These are phyloP conservation scores for Tenthredo livida DNA, from an alignment of 2,888 invertebrate species.

Conservation along the genomic window DNA sequence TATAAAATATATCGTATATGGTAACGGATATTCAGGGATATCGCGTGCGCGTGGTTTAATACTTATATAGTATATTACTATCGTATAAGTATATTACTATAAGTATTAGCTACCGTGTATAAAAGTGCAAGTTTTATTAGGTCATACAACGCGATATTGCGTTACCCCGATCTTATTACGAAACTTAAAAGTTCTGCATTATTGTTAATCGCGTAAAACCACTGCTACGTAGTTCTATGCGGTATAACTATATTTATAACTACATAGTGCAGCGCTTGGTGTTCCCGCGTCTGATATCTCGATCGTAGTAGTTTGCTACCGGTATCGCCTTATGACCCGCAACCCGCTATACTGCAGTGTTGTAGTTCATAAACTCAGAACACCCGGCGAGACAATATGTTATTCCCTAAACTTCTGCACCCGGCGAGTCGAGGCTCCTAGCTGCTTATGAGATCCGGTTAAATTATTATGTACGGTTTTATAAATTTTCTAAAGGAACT, in stretches of 20 bases:
- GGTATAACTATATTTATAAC: not conserved
- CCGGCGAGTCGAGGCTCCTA: not conserved
- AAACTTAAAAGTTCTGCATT: conserved; percentile 30
- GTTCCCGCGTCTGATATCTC: conserved; percentile 11
- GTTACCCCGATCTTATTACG: conserved; percentile 37
- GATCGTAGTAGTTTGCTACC: not conserved
- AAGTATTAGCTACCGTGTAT: conserved; percentile 10
- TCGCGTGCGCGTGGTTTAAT: not conserved
- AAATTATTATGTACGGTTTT: not conserved
- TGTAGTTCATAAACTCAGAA: not conserved
- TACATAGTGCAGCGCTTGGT: not conserved
- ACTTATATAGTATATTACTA: not conserved
- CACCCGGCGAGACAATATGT: conserved; percentile 20
- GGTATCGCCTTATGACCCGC: conserved; percentile 22
- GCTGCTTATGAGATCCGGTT: conserved; percentile 1
- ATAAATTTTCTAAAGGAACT: conserved; percentile 9
- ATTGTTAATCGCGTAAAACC: conserved; percentile 45
- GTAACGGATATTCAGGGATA: conserved; percentile 1
- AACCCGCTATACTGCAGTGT: conserved; percentile 18
- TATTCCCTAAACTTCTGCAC: conserved; percentile 17
- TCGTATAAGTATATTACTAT: not conserved
- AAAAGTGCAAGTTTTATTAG: conserved; percentile 44
- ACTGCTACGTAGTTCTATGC: not conserved
- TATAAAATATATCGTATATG: not conserved
- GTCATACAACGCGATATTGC: conserved; percentile 51